Conservation (phyloP, 2,797 vertebrate genomes). For the Pantherophis vulpinus region DNA sequence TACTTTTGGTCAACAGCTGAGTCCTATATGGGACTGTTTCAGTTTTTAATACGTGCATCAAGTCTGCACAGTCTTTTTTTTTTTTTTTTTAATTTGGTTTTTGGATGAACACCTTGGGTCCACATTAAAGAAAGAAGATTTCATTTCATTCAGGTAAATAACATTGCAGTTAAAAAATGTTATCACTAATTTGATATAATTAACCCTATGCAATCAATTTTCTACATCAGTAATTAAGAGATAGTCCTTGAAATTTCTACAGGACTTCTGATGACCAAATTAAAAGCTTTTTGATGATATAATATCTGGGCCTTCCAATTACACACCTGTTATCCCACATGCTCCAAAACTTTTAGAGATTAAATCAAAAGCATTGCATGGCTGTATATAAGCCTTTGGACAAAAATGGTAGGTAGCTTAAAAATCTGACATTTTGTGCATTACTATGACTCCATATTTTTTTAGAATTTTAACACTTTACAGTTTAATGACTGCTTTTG, state of each 20-base stretch:
- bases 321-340: neutral
- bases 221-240: neutral
- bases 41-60: neutral
- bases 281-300: neutral
- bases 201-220: neutral
- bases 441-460: neutral
- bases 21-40: neutral
- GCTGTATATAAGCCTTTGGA: neutral
- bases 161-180: neutral
- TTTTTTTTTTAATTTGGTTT: neutral
- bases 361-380: neutral
- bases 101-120: neutral
- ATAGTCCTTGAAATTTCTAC: neutral
- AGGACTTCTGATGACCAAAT: neutral
- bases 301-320: neutral
- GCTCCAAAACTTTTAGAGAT: neutral
- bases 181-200: neutral
- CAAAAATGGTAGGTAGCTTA: neutral
- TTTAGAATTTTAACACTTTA: neutral
- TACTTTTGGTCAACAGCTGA: neutral
- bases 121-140: neutral
- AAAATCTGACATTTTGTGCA: neutral
- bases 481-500: neutral
- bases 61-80: neutral
- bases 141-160: neutral